Base-by-base conservation (phyloP, 1,140 invertebrate species). In the Akabosia matsudoensis region DNA sequence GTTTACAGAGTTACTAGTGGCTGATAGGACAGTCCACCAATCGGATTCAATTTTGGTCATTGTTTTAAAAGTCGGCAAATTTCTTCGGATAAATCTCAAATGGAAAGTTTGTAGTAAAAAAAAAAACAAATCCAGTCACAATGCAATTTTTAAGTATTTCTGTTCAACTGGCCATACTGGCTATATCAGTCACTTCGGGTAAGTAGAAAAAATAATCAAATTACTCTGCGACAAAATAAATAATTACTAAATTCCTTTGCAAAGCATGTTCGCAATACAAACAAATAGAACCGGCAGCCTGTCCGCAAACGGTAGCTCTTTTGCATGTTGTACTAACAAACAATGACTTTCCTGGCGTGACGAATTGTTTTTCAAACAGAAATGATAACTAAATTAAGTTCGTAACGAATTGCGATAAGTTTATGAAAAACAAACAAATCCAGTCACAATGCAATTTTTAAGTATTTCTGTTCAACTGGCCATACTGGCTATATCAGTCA, bases 101-200 rank as follows among this genome's bases (percentile, higher is more conserved):
- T 67, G 61, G 61, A 67, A 67, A 67, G 61, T 31, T 24, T 31
- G 22, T 67, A 31, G 22, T 30, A 28, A 24, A 7, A 1, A 28
- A 67, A 67, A 4, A 10, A n/a, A n/a, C n/a, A n/a, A n/a, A n/a
- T n/a, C n/a, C n/a, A 30, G n/a, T 30, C 1, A 67, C 61, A 67
- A 67, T 67, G 61, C 61, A 67, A 67, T 67, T 67, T 67, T 67
- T 67, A 67, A 67, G 61, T 30, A 24, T 67, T 67, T 67, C 24
- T 10, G 61, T 31, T 24, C 14, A 30, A 10, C 61, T 67, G 31
- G 24, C 61, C 28, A 67, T n/a, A 30, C 30, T 67, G 24, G 61
- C 61, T 67, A 30, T 67, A 24, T 67, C 61, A 67, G 61, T 67
- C 61, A 67, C 3, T 31, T 30, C 61, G 31, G 61, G 61, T 67